Evolutionary conservation across 2,797 vertebrate genomes (phyloP).

Genomic region (Lemur catta): DNA sequence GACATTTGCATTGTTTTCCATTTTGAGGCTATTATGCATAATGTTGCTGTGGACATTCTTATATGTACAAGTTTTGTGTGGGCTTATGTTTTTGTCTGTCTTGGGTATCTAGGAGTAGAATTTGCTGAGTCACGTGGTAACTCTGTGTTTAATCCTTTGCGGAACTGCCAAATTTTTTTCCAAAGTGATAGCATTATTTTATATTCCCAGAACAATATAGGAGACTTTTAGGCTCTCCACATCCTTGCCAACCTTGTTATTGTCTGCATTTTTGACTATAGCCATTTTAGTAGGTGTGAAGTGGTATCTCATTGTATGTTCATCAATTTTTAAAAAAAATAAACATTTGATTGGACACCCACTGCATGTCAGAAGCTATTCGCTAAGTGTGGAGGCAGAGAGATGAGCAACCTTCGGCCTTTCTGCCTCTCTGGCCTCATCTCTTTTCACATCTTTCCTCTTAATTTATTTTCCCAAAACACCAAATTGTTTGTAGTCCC

Average conservation of each 20-base stretch:
- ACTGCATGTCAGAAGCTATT: background rate
- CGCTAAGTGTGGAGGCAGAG: background rate
- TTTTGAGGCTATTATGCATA: background rate
- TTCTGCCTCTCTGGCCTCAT: background rate
- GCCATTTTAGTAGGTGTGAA: background rate
- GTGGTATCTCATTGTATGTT: background rate
- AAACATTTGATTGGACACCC: background rate
- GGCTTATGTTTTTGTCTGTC: background rate
- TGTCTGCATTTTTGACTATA: background rate
- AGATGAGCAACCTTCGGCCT: background rate
- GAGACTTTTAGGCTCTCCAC: background rate
- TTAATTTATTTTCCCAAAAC: background rate
- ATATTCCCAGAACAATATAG: background rate
- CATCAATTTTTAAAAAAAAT: background rate
- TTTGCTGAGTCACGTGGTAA: background rate
- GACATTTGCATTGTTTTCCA: background rate
- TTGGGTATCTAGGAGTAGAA: background rate
- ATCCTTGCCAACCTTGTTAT: background rate
- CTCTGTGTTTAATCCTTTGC: background rate
- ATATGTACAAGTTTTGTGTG: background rate
- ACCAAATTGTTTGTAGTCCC: background rate
- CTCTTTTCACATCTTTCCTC: background rate
- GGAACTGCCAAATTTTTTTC: background rate
- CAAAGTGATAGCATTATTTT: background rate
- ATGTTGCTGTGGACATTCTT: background rate